Conservation (phyloP, 2,888 invertebrate genomes). For the Gandaritis pyraliata region DNA sequence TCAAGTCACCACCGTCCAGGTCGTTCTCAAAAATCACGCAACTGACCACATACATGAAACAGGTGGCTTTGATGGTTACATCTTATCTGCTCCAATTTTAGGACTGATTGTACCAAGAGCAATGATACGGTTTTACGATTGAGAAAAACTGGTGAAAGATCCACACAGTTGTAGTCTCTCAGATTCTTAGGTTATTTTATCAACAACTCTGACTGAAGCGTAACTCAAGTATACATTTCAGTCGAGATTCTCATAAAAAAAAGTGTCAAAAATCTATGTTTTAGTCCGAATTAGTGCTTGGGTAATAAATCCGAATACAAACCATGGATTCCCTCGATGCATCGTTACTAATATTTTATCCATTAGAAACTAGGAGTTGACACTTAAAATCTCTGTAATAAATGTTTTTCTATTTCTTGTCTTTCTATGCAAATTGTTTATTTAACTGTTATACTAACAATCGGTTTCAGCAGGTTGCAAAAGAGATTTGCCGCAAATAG, state of each 20-base stretch:
- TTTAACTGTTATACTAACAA: conserved; percentile 15
- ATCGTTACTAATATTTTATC: too few species aligned
- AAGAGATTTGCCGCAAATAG: conserved; percentile 26
- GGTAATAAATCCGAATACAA: too few species aligned
- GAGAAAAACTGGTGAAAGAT: too few species aligned
- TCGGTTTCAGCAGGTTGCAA: conserved; percentile 21
- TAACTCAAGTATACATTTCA: too few species aligned
- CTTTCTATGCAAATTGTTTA: conserved; percentile 13
- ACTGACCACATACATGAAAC: conserved; percentile 61
- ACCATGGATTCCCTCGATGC: neutral
- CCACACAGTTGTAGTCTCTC: too few species aligned
- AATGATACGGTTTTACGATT: neutral
- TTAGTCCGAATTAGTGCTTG: too few species aligned
- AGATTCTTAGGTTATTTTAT: too few species aligned
- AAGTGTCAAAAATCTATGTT: too few species aligned
- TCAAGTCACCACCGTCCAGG: conserved; percentile 60
- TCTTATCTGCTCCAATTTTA: conserved; percentile 50
- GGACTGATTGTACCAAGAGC: neutral
- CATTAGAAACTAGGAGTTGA: neutral
- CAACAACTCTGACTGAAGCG: too few species aligned
- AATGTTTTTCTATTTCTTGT: neutral
- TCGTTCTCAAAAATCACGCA: conserved; percentile 64
- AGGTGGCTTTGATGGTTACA: conserved; percentile 55
- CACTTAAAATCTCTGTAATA: neutral
- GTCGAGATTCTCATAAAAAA: too few species aligned